A percentile compares a stretch with the other conserved stretches of the same genome.
phyloP scores from a whole-genome alignment of 2,797 vertebrate genomes.

The Streptopelia turtur region DNA sequence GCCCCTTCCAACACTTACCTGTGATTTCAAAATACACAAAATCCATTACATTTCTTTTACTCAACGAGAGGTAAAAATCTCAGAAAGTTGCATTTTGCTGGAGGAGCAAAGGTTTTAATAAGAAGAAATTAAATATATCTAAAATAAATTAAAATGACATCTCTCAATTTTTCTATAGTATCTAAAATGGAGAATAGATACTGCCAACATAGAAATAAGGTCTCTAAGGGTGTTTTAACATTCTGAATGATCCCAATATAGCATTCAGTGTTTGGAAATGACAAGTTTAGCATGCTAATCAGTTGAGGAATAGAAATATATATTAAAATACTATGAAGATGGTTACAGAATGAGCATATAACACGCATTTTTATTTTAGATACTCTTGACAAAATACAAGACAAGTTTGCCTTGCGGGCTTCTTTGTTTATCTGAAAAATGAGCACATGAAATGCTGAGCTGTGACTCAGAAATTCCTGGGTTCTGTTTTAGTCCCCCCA shows the following conservation, averaged over 20 bases:
- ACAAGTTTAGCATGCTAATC: neutral
- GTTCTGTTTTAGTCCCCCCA: neutral
- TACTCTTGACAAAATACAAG: neutral
- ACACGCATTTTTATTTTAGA: neutral
- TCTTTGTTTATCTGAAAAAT: neutral
- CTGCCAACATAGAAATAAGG: neutral
- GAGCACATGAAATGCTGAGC: neutral
- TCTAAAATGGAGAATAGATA: neutral
- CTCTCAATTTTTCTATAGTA: neutral
- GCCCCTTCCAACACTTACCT: too few species aligned
- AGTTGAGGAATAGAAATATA: neutral
- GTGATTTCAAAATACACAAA: neutral
- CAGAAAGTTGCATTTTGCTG: neutral
- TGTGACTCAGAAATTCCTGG: neutral
- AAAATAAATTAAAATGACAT: neutral
- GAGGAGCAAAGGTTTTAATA: neutral
- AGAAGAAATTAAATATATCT: neutral
- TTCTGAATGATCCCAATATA: neutral
- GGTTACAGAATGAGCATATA: neutral
- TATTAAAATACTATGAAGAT: neutral
- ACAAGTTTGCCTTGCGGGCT: neutral
- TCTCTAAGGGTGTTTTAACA: neutral
- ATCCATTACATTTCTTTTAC: neutral
- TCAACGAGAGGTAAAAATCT: accelerated
- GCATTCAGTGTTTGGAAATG: neutral